Base-by-base conservation (phyloP, 1,140 invertebrate species). In the Mycetomoellerius zeteki region DNA sequence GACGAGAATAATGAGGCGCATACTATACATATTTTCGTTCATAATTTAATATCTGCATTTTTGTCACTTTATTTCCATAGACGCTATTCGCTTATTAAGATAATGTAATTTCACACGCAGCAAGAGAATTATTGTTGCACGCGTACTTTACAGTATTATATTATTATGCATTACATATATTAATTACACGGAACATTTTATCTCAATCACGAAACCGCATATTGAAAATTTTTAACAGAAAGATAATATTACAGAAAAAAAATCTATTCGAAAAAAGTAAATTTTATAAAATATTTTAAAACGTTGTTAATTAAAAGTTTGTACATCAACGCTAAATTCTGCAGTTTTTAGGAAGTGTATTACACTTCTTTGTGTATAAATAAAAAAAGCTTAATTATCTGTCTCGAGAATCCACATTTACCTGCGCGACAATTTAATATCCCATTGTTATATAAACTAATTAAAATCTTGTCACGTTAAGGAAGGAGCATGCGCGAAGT, bases 391-490 rank as follows among this genome's bases (percentile, higher is more conserved):
- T 84, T 84, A 84, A 84, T 84, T 84, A 75, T 84, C 54, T 84
- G 80, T 84, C 54, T 27, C 16, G 52, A 73, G 54, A 84, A 73
- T 84, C 37, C 69, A 73, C 80, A 75, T 73, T 73, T 84, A 84
- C 69, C 73, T 43, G 37, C 54, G 24, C 27, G 43, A 84, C 69
- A 60, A 84, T 84, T 84, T 84, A 84, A 84, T 84, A 75, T 84
- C 69, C 56, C 24, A 84, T 84, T 73, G 80, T 84, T 84, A 84
- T 75, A 58, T 84, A 73, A 84, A 84, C 80, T 84, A 84, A 84
- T 84, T 84, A 84, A 84, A 84, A 84, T 75, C 54, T 84, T 84
- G 80, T 84, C 69, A 75, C 69, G 69, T 84, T 84, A 84, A 73
- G 80, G 37, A 84, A 84, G 14, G 37, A 84, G 54, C 80, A 84